Conservation (phyloP, 2,797 vertebrate genomes). For the Danio albolineatus region DNA sequence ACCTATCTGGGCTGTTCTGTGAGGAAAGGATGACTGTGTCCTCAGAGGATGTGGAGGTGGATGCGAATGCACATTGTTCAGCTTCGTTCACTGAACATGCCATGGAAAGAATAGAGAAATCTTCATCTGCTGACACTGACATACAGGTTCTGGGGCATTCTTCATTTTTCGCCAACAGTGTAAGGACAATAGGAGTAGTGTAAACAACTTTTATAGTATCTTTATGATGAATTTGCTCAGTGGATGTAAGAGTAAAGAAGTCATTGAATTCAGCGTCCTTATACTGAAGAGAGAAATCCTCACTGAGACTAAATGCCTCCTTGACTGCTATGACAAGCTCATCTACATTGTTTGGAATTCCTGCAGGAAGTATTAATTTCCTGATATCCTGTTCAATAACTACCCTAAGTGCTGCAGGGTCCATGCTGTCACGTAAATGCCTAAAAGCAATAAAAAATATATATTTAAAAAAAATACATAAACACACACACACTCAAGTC, state of each 20-base stretch:
- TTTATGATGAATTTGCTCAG: constrained; percentile 23
- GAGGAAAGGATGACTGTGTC: constrained; percentile 5
- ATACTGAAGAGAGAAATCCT: not conserved
- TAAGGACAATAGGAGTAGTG: not conserved
- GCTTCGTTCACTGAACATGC: not conserved
- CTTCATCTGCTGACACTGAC: constrained; percentile 2
- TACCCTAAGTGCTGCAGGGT: not conserved
- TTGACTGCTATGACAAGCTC: not conserved
- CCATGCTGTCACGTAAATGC: too few relatives aligned
- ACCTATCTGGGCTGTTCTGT: not conserved
- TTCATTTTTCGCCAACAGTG: not conserved
- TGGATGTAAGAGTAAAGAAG: constrained; percentile 12
- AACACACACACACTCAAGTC: too few relatives aligned
- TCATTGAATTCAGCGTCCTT: not conserved
- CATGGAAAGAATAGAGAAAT: not conserved
- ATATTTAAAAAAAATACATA: too few relatives aligned
- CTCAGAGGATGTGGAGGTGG: not conserved
- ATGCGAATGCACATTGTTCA: not conserved
- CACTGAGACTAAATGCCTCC: not conserved
- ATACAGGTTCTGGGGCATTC: not conserved
- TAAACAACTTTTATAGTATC: constrained; percentile 10
- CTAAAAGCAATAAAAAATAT: not conserved
- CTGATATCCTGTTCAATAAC: not conserved
- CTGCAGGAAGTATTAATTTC: not conserved
- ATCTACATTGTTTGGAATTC: constrained; percentile 10